Base-by-base conservation (phyloP, 2,113 vertebrate species). In the Bos javanicus region DNA sequence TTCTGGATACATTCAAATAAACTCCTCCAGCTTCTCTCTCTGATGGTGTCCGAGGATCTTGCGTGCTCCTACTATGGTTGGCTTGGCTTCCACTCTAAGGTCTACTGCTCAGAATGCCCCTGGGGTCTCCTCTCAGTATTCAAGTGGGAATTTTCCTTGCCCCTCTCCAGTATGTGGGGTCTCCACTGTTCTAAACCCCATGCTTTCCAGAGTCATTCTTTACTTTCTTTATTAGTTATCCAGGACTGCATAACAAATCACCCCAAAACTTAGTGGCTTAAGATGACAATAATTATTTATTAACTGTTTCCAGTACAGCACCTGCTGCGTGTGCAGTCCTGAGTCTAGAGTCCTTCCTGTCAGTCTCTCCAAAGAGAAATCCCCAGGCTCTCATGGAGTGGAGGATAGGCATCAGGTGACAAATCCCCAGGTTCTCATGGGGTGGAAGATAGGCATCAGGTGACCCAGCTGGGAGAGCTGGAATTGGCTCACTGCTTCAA, bases 261-360 rank as follows among this genome's bases (percentile, higher is more conserved):
- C 26, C 43, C 54, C 90, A 46, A 50, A 85, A 48, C 8, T 30
- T 64, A 43, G 57, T n/a, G n/a, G 48, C 78, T 91, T 90, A n/a
- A 92, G 54, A 94, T 86, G 64, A 87, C 62, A 48, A 57, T 52
- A 39, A 87, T 80, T 14, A 57, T 56, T 60, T n/a, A 85, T 94
- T 82, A 78, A 71, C 50, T 87, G 57, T 90, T 87, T 81, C 56
- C 81, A 60, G 64, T 6, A 54, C 13, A 57, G 48, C 7, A 76
- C 9, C 59, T 36, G 30, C 56, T 19, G 80, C 57, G 11, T 19
- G 21, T 54, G 46, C 3, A 21, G 30, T 67, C 48, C 57, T n/a
- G 26, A 83, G 6, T 71, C 26, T 50, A 67, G 48, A 87, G 62
- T 33, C 81, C 9, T 84, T 46, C 36, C 33, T 0, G 6, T 71